Conservation (phyloP, 2,113 vertebrate genomes). For the Aptenodytes forsteri region DNA sequence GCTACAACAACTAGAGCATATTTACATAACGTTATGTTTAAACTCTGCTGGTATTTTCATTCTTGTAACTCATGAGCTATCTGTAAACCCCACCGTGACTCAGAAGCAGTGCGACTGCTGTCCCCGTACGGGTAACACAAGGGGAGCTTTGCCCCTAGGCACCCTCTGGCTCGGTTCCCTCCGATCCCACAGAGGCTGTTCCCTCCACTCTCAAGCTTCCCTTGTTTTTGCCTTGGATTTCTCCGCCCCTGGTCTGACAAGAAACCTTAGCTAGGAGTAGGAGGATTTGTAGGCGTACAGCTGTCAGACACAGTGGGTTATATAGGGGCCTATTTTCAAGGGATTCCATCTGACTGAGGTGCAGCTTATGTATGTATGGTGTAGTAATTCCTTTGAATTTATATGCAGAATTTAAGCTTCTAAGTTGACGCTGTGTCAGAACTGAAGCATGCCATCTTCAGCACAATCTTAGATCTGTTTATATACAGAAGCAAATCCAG, state of each 20-base stretch:
- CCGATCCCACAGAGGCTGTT: neutral
- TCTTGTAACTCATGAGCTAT: neutral
- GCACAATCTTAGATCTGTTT: neutral
- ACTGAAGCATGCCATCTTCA: neutral
- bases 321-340: neutral
- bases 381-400: neutral
- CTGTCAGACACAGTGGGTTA: neutral
- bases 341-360: neutral
- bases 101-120: neutral
- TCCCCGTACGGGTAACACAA: neutral
- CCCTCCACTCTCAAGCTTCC: neutral
- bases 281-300: neutral
- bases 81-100: neutral
- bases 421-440: neutral
- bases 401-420: neutral
- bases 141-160: neutral
- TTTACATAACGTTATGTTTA: no score
- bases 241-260: neutral
- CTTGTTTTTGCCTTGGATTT: neutral
- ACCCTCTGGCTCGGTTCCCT: neutral
- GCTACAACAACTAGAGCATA: no score
- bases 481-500: neutral
- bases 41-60: neutral
- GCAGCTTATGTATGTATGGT: neutral
- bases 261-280: neutral